A percentile compares a stretch with the other conserved stretches of the same genome.
phyloP scores from a whole-genome alignment of 2,113 vertebrate species.

The Pelobates fuscus region DNA sequence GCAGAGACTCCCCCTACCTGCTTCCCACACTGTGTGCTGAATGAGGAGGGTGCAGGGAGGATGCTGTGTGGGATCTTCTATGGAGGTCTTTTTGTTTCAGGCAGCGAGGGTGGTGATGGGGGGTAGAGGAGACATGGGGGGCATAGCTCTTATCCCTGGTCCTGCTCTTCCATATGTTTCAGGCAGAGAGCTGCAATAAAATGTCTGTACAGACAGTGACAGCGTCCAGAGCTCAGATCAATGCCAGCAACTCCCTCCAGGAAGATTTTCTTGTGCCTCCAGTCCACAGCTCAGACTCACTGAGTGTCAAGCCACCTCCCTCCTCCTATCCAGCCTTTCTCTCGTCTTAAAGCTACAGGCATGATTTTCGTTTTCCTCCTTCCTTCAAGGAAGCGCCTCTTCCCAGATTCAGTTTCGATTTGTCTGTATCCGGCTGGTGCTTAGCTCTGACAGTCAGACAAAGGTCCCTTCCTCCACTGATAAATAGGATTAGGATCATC shows the following conservation, averaged over 20 bases:
- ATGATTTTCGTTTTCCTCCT: background rate
- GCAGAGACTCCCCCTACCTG: background rate
- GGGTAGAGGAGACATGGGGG: background rate
- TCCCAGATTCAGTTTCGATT: background rate
- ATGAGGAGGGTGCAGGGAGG: conserved; percentile 7
- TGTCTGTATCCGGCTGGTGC: background rate
- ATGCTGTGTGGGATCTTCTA: background rate
- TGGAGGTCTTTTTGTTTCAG: conserved; percentile 26
- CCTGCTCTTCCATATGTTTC: no score
- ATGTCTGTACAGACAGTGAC: background rate
- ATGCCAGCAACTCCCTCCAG: conserved; percentile 9
- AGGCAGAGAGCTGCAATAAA: background rate
- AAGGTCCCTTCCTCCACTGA: no score
- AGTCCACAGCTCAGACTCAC: background rate
- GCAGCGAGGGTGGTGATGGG: background rate
- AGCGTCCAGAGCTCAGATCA: no score
- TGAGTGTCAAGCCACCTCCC: background rate
- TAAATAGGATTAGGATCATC: no score
- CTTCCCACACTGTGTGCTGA: background rate
- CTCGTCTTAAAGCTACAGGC: conserved; percentile 36
- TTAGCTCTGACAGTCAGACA: background rate
- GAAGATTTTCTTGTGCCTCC: conserved; percentile 23
- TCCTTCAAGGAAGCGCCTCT: conserved; percentile 2
- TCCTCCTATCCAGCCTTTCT: conserved; percentile 8
- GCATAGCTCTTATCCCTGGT: background rate